phyloP scores from a whole-genome alignment of 2,888 invertebrate genomes.

The Caenorhabditis uteleia region DNA sequence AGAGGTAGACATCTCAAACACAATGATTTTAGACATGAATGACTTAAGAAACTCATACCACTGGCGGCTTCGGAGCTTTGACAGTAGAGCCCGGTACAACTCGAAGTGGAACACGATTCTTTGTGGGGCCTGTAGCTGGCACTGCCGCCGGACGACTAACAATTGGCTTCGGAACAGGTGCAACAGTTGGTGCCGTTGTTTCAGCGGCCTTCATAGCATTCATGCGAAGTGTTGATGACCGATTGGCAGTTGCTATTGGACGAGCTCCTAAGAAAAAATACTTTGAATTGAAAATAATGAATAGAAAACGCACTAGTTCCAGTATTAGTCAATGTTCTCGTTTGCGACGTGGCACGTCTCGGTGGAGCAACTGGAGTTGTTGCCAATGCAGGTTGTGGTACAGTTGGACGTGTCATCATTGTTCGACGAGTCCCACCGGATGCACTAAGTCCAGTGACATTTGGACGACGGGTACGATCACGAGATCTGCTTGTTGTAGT shows the following conservation, averaged over 20 bases:
- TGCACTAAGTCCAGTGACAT: constrained; percentile 16
- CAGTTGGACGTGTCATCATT: constrained; percentile 3
- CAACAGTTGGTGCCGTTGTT: not conserved
- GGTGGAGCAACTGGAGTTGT: constrained; percentile 21
- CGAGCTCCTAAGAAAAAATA: not conserved
- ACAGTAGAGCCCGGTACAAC: constrained; percentile 20
- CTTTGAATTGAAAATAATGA: not conserved
- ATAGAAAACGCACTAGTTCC: not conserved
- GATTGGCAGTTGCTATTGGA: constrained; percentile 31
- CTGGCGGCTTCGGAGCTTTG: too few relatives aligned
- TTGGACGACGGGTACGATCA: constrained; percentile 36
- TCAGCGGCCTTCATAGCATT: constrained; percentile 13
- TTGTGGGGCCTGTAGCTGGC: not conserved
- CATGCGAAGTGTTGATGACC: constrained; percentile 24
- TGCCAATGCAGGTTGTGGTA: not conserved
- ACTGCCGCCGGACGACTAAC: not conserved
- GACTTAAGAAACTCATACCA: too few relatives aligned
- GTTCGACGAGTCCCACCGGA: constrained; percentile 8
- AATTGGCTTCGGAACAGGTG: not conserved
- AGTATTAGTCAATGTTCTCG: constrained; percentile 4
- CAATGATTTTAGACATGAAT: too few relatives aligned
- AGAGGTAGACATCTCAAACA: not conserved
- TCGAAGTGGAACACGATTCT: constrained; percentile 19
- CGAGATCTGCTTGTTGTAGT: constrained; percentile 16
- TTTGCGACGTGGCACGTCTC: constrained; percentile 12